phyloP scores from a whole-genome alignment of 2,888 invertebrate species.

The Epinotia ramella region DNA sequence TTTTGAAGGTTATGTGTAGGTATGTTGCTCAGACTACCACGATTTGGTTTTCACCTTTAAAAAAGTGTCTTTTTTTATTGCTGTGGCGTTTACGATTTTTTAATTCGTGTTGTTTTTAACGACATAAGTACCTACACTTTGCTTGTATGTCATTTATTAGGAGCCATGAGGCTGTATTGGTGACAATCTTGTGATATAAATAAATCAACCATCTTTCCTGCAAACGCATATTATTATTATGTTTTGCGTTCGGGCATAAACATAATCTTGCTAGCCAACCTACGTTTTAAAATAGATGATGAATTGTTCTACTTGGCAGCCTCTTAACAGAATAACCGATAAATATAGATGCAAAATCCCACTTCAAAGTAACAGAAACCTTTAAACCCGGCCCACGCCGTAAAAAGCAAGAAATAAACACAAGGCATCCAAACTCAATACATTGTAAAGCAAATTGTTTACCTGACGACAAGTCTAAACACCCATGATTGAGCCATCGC shows the following conservation, averaged over 20 bases:
- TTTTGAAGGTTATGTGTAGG: no score
- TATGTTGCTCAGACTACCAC: no score
- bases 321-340: background rate
- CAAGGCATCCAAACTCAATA: slow-evolving; percentile 47
- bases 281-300: background rate
- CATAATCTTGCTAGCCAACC: no score
- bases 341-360: background rate
- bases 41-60: no score
- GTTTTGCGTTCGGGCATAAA: background rate
- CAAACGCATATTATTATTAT: background rate
- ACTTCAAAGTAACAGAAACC: slow-evolving; percentile 9
- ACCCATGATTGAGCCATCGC: slow-evolving; percentile 81
- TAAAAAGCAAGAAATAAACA: slow-evolving; percentile 22
- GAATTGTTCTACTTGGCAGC: background rate
- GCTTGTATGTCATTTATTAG: no score
- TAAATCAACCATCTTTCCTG: no score
- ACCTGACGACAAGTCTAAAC: slow-evolving; percentile 74
- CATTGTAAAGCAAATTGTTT: slow-evolving; percentile 81
- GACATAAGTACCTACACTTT: no score
- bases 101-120: no score
- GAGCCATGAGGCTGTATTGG: no score
- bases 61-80: no score
- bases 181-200: no score
- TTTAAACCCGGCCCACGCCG: background rate
- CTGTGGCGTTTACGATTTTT: no score